Percentiles rank a stretch among this genome's conserved stretches.
Evolutionary conservation across 2,888 invertebrate genomes (phyloP).

Genomic region (Lysandra coridon): DNA sequence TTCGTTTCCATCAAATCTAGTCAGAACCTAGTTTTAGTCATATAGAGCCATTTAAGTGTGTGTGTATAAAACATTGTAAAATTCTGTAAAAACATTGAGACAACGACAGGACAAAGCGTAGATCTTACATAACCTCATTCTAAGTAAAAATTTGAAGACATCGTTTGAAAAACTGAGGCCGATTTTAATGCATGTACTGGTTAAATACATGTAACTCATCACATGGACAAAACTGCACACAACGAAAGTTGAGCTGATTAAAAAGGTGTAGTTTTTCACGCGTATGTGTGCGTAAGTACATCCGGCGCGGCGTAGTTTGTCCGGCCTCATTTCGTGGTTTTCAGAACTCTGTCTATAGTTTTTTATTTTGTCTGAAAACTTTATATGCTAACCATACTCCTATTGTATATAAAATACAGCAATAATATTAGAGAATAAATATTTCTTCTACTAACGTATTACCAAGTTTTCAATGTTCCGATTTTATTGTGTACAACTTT

Average conservation of each 20-base stretch:
- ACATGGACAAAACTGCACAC: not conserved
- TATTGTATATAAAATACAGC: constrained; percentile 28
- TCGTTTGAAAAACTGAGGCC: not conserved
- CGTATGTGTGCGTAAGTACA: not conserved
- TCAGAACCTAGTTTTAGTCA: constrained; percentile 11
- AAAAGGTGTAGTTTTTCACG: not conserved
- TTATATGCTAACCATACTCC: not conserved
- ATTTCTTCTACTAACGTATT: constrained; percentile 5
- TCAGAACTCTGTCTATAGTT: not conserved
- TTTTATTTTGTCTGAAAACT: not conserved
- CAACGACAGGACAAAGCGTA: constrained; percentile 17
- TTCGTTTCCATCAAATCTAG: constrained; percentile 10
- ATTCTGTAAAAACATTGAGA: constrained; percentile 11
- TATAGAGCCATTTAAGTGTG: not conserved
- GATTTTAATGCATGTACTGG: not conserved
- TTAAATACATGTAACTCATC: not conserved
- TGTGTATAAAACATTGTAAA: constrained; percentile 20
- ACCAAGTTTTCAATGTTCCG: not conserved
- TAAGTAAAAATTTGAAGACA: not conserved
- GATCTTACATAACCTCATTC: constrained; percentile 9
- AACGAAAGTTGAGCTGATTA: not conserved
- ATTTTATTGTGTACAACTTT: constrained; percentile 11
- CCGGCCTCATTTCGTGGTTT: not conserved
- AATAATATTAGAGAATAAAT: constrained; percentile 19
- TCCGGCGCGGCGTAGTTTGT: not conserved